Base-by-base conservation (phyloP, 2,888 invertebrate genomes). In the Lasioglossum pauxillum region DNA sequence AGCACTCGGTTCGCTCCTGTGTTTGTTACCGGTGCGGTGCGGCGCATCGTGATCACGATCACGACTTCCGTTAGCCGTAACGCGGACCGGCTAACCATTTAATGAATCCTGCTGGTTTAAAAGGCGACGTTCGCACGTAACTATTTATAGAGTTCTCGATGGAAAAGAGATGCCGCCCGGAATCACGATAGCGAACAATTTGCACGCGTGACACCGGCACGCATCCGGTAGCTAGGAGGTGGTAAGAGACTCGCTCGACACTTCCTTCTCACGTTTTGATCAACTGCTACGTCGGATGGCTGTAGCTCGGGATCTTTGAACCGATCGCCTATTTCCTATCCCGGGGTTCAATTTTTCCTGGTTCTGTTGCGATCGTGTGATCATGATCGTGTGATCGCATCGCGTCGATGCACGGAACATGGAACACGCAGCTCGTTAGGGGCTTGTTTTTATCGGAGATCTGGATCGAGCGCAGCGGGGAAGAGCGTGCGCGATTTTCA, bases 141-240 rank as follows among this genome's bases (percentile, higher is more conserved):
- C 80, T 89, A 89, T 89, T 86, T 88, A 89, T 89, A 89, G 80
- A 12, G 76, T 57, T 84, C 73, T 53, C 78, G 72, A 85, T 75
- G 74, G 74, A 75, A 75, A 78, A 77, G 71, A 78, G 84, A 74
- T 69, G 78, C 44, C 8, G 76, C 57, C 60, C 75, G 60, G 57
- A 81, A 77, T 78, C 76, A 76, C 44, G 80, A 75, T 31, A 64
- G 78, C 27, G 72, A 80, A 80, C 75, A 73, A 76, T 80, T 78
- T 76, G 69, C 57, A 72, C 35, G 57, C 53, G 31, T 60, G 78
- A 78, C 19, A 64, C 16, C 31, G 31, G 16, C 31, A 35, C 1
- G 69, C 14, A 41, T 78, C 41, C 27, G 57, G 64, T 64, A 7
- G 64, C 2, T 31, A 7, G 19, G 8, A 7, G 64, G 3, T 19